Conservation (phyloP, 2,113 vertebrate genomes). For the Machaerirhynchus nigripectus region DNA sequence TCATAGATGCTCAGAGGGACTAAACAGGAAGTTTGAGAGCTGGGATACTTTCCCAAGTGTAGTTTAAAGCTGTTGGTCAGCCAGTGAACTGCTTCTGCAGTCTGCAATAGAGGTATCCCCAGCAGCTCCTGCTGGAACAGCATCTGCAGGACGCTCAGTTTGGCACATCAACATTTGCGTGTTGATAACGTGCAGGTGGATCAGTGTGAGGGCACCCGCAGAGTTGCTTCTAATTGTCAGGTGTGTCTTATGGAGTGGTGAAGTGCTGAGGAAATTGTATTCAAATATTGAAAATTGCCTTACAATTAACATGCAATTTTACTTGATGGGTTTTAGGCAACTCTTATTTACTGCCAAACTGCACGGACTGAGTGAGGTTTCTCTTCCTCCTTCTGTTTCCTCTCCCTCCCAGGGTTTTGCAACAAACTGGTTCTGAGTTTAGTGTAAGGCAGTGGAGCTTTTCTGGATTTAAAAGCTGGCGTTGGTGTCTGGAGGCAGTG, state of each 20-base stretch:
- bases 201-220: neutral
- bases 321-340: neutral
- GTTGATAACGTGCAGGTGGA: fast-evolving
- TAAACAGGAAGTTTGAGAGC: neutral
- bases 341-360: neutral
- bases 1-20: neutral
- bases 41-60: neutral
- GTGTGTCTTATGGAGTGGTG: neutral
- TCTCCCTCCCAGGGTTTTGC: neutral
- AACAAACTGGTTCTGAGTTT: neutral
- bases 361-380: neutral
- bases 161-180: neutral
- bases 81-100: neutral
- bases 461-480: neutral
- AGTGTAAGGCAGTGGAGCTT: neutral
- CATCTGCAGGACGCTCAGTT: neutral
- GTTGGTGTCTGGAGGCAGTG: neutral
- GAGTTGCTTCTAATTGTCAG: neutral
- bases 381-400: neutral
- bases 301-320: neutral
- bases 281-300: neutral
- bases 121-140: neutral
- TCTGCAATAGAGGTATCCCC: neutral
- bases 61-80: neutral
- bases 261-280: neutral